Evolutionary conservation across 2,888 invertebrate genomes (phyloP), one percentile per base, ranked within the genome.

Genomic region (Keiferia lycopersicella): DNA sequence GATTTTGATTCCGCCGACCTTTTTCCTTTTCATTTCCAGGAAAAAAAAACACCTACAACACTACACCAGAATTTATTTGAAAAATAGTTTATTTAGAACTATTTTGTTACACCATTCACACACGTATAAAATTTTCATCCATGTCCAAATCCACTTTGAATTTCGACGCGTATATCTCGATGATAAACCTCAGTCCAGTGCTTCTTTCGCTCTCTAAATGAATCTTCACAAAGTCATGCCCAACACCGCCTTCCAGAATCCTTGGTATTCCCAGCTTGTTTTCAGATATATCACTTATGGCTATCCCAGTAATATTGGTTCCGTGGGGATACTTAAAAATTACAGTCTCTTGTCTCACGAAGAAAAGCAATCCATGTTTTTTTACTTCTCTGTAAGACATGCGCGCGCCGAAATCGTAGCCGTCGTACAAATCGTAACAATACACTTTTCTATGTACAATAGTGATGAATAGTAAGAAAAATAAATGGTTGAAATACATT

Each of bases 361-460:
- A 77, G 67, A 82, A 82, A 12, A 80, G 39, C 2, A 83, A 62
- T 3, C 81, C 82, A 14, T 78, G 77, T 64, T 80, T 81, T 63
- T 83, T 82, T 50, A 83, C 78, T 71, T 82, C 75, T 10, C 16
- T 67, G 30, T 81, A 82, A 0, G 82, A 76, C 82, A 82, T 83
- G 12, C 82, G 74, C 1, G 75, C 72, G 18, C 79, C 77, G 65
- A 81, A 83, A 56, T 79, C 75, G 14, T 73, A 39, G 4, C 82
- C 82, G 60, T 68, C 63, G 16, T 64, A 72, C 7, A 74, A 64
- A 64, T 73, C 69, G 22, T 61, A 48, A 41, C 67, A 51, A 2
- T 16, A 53, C 18, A 48, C 58, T 45, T 12, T 18, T 50, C 10
- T 22, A 1, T 12, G 12, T n/a, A 30, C 14, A 30, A 56, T n/a